Evolutionary conservation across 2,797 vertebrate genomes (phyloP).

Genomic region (Echiichthys vipera): DNA sequence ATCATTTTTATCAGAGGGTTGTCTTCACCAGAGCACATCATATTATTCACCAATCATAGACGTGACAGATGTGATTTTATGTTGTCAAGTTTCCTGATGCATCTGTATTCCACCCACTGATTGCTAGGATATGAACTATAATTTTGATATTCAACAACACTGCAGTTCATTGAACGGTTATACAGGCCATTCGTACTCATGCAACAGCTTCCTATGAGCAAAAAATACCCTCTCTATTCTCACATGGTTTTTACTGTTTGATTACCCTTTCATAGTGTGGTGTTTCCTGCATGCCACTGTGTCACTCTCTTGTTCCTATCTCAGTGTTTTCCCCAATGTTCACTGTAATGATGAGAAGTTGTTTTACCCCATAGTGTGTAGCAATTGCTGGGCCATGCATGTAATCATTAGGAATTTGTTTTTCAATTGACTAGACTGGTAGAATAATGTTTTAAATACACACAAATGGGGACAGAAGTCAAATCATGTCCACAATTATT

Average conservation of each 20-base stretch:
- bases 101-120: neutral
- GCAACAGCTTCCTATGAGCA: neutral
- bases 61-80: neutral
- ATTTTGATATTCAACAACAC: neutral
- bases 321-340: neutral
- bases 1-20: conserved; percentile 2
- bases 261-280: neutral
- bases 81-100: neutral
- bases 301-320: neutral
- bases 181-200: neutral
- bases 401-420: neutral
- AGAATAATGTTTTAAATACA: conserved; percentile 4
- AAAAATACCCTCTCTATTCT: neutral
- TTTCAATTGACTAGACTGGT: neutral
- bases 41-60: neutral
- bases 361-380: neutral
- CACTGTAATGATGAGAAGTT: neutral
- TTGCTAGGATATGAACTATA: neutral
- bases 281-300: neutral
- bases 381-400: neutral
- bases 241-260: neutral
- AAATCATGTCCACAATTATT: neutral
- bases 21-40: neutral
- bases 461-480: neutral
- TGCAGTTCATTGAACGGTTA: neutral